Conservation (phyloP, 2,888 invertebrate genomes). For the Clanis bilineata region DNA sequence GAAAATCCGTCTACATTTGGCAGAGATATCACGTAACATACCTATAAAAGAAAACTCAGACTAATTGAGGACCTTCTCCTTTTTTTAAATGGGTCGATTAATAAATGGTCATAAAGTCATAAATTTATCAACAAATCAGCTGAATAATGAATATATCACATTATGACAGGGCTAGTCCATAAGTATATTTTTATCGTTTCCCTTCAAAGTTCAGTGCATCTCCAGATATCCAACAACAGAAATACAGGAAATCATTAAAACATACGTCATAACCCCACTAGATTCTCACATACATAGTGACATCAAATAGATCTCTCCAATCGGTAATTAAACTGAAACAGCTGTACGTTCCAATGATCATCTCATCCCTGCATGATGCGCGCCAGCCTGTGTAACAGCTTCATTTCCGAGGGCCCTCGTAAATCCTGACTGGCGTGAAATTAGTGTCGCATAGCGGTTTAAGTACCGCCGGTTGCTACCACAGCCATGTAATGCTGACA, state of each 20-base stretch:
- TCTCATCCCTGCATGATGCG: conserved; percentile 34
- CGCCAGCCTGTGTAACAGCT: conserved; percentile 30
- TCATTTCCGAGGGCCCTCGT: conserved; percentile 45
- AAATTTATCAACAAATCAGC: too few species aligned
- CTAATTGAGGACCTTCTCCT: too few species aligned
- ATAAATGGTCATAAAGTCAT: too few species aligned
- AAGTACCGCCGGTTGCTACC: not conserved
- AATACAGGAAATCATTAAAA: not conserved
- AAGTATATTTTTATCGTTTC: too few species aligned
- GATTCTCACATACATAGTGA: not conserved
- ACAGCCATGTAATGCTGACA: not conserved
- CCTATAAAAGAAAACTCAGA: too few species aligned
- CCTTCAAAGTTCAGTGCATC: too few species aligned
- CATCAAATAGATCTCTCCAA: conserved; percentile 3
- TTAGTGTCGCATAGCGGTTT: conserved; percentile 39
- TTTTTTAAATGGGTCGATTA: too few species aligned
- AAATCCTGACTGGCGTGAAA: conserved; percentile 49
- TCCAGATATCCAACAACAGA: not conserved
- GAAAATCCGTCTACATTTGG: too few species aligned
- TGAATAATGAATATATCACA: too few species aligned
- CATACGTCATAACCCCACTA: not conserved
- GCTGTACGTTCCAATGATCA: not conserved
- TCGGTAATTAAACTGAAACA: conserved; percentile 16
- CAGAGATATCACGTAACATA: too few species aligned
- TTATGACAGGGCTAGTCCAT: too few species aligned